phyloP scores from a whole-genome alignment of 2,888 invertebrate species.

The Amiota communis region DNA sequence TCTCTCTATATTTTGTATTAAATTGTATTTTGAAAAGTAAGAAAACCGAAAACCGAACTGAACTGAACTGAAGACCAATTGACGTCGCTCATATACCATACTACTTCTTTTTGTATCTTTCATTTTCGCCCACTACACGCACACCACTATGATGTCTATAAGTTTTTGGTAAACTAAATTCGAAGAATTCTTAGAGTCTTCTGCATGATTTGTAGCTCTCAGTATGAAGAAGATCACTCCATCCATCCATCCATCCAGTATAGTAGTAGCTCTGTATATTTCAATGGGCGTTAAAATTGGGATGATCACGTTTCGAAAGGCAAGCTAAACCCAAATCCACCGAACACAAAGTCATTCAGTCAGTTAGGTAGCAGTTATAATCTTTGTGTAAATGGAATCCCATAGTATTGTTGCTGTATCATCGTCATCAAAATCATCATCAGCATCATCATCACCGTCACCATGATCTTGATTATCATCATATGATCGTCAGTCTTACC shows the following conservation, averaged over 20 bases:
- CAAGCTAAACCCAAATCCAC: conserved; percentile 2
- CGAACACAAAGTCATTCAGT: conserved; percentile 38
- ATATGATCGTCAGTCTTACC: not conserved
- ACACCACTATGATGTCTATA: conserved; percentile 18
- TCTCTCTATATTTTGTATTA: not conserved
- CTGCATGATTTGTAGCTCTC: conserved; percentile 17
- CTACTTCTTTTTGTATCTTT: conserved; percentile 21
- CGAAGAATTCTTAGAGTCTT: conserved; percentile 49
- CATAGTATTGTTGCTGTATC: conserved; percentile 37
- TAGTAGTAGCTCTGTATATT: conserved; percentile 58
- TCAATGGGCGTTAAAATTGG: conserved; percentile 71
- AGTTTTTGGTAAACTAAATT: conserved; percentile 47
- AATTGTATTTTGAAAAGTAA: not conserved
- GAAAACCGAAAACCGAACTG: not conserved
- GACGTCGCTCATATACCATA: conserved; percentile 43
- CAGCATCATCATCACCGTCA: conserved; percentile 7
- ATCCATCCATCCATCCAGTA: conserved; percentile 29
- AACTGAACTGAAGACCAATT: conserved; percentile 57
- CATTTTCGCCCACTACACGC: conserved; percentile 22
- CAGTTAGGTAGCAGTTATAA: conserved; percentile 44
- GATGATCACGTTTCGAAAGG: conserved; percentile 67
- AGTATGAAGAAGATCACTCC: conserved; percentile 18
- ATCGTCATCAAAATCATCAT: conserved; percentile 12
- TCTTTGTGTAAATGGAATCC: conserved; percentile 54
- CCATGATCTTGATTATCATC: conserved; percentile 11